Percentiles rank a stretch among this genome's conserved stretches.
These are phyloP conservation scores for Polypterus senegalus DNA, from an alignment of 2,113 vertebrate genomes.

Conservation along the genomic window DNA sequence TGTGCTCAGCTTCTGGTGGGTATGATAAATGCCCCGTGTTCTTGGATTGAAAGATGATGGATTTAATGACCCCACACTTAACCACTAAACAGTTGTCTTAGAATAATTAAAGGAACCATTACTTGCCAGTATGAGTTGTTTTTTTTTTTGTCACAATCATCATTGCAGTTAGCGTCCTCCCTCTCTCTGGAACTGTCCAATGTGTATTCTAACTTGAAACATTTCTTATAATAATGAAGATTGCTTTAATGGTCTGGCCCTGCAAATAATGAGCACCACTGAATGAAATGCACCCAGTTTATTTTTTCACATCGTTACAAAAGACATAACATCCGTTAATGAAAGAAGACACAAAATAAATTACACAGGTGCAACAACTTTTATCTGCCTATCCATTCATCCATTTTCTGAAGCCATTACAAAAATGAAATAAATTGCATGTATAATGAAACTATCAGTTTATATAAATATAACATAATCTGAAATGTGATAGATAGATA, in stretches of 20 bases:
- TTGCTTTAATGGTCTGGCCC: background rate
- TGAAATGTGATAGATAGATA: too few species aligned
- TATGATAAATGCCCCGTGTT: background rate
- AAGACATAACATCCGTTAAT: too few species aligned
- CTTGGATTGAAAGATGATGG: background rate
- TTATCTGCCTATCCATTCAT: background rate
- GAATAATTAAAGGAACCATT: background rate
- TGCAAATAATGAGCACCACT: background rate
- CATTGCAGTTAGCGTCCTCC: too few species aligned
- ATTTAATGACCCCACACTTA: background rate
- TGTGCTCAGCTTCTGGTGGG: background rate
- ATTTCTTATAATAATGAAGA: background rate
- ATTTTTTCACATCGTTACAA: background rate
- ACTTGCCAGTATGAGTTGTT: background rate
- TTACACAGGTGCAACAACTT: background rate
- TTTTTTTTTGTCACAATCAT: background rate
- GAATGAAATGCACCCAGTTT: background rate
- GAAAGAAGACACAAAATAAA: background rate
- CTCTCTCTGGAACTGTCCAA: background rate
- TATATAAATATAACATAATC: too few species aligned
- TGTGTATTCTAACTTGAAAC: background rate
- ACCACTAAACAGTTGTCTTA: background rate
- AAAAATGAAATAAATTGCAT: background rate
- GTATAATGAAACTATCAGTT: too few species aligned
- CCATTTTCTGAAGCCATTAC: background rate